Evolutionary conservation across 1,140 invertebrate genomes (phyloP).

Genomic region (Mizuhopecten yessoensis): DNA sequence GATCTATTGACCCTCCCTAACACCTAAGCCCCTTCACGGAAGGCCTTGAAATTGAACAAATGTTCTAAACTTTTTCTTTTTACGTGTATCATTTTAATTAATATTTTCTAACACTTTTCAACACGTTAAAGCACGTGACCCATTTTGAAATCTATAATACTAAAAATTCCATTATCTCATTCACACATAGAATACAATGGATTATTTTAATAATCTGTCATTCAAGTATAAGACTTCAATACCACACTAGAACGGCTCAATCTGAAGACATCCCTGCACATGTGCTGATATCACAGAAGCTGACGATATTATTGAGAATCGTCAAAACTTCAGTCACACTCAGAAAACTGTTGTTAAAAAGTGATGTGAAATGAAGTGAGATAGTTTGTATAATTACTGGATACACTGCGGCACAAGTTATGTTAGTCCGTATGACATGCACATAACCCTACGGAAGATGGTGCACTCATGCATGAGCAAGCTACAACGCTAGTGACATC

Average conservation of each 20-base stretch:
- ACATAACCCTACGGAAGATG: too few relatives aligned
- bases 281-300: not conserved
- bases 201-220: conserved; percentile 17
- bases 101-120: conserved; percentile 30
- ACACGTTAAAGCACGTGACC: not conserved
- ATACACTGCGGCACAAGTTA: too few relatives aligned
- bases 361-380: too few relatives aligned
- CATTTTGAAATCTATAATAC: conserved; percentile 36
- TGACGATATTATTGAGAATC: too few relatives aligned
- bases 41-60: not conserved
- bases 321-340: too few relatives aligned
- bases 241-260: not conserved
- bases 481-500: too few relatives aligned
- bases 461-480: too few relatives aligned
- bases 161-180: conserved; percentile 26
- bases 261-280: not conserved
- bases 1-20: conserved; percentile 4
- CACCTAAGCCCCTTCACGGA: conserved; percentile 8
- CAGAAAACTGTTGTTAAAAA: too few relatives aligned
- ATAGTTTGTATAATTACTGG: too few relatives aligned
- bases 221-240: not conserved
- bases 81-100: conserved; percentile 40
- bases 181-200: not conserved
- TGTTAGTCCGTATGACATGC: too few relatives aligned
- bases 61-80: conserved; percentile 18